Percentiles rank a stretch among this genome's conserved stretches.
These are phyloP conservation scores for Trachemys scripta DNA, from an alignment of 2,113 vertebrate species.

Conservation along the genomic window DNA sequence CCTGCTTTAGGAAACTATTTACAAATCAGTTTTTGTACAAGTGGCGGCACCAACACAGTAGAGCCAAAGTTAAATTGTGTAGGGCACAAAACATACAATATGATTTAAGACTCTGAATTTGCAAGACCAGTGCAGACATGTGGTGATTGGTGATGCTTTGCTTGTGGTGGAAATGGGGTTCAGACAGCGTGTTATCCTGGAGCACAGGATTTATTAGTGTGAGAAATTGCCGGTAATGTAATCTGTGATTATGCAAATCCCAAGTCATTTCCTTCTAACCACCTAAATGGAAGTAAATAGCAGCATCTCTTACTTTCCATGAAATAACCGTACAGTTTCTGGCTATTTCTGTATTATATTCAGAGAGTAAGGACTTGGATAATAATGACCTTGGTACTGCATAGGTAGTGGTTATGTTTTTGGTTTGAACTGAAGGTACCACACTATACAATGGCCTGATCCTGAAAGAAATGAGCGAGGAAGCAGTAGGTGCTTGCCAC, in stretches of 20 bases:
- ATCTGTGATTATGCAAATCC: neutral
- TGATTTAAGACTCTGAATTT: accelerated
- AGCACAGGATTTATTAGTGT: neutral
- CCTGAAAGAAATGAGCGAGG: slow-evolving; percentile 47
- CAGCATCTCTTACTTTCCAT: neutral
- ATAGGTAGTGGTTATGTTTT: slow-evolving; percentile 21
- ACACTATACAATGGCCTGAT: slow-evolving; percentile 17
- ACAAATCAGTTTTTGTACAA: neutral
- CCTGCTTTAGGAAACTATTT: neutral
- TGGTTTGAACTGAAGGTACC: neutral
- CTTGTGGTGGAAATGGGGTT: neutral
- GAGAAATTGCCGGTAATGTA: neutral
- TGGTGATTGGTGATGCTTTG: neutral
- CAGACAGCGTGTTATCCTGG: neutral
- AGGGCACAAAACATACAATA: neutral
- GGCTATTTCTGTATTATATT: slow-evolving; percentile 8
- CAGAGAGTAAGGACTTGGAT: slow-evolving; percentile 30
- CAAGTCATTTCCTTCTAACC: neutral
- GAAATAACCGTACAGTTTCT: neutral
- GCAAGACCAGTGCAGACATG: accelerated
- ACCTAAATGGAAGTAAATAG: neutral
- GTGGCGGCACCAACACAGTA: neutral
- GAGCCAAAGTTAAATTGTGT: neutral
- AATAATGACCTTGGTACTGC: neutral
- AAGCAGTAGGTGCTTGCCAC: slow-evolving; percentile 26